Percentiles rank a stretch among this genome's conserved stretches.
These are phyloP conservation scores for Pseudococcus jackbeardsleyi DNA, from an alignment of 2,888 invertebrate genomes.

Conservation along the genomic window DNA sequence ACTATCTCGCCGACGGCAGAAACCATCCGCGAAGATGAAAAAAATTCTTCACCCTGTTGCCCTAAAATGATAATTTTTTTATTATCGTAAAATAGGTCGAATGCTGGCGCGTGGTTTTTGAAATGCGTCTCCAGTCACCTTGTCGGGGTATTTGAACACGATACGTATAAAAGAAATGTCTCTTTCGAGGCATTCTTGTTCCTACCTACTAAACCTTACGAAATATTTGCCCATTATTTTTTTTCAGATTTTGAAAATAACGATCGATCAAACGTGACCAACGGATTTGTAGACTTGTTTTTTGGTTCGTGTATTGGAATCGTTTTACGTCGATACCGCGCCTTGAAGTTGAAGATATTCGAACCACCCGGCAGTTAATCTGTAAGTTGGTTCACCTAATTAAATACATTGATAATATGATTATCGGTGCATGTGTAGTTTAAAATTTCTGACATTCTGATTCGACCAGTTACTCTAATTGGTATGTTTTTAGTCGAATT, in stretches of 20 bases:
- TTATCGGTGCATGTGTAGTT: neutral
- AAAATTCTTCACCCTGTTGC: neutral
- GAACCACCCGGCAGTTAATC: neutral
- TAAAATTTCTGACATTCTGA: neutral
- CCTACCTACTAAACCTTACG: neutral
- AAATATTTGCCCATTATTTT: neutral
- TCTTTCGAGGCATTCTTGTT: neutral
- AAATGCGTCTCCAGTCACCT: slow-evolving; percentile 16
- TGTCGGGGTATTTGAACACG: neutral
- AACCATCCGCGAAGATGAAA: neutral
- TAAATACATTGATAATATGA: neutral
- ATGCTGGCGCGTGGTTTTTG: neutral
- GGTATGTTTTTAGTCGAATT: neutral
- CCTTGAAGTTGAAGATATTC: neutral
- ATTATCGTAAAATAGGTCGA: slow-evolving; percentile 7
- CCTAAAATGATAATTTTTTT: slow-evolving; percentile 16
- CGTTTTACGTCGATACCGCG: neutral
- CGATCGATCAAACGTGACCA: neutral
- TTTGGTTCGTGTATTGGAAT: neutral
- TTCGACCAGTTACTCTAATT: slow-evolving; percentile 16
- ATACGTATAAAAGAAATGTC: slow-evolving; percentile 25
- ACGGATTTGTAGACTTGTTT: neutral
- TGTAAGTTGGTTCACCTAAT: neutral
- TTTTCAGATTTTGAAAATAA: neutral
- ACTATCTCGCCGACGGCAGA: neutral